Conservation (phyloP, 2,888 invertebrate genomes). For the Megaustenia siamemsis region DNA sequence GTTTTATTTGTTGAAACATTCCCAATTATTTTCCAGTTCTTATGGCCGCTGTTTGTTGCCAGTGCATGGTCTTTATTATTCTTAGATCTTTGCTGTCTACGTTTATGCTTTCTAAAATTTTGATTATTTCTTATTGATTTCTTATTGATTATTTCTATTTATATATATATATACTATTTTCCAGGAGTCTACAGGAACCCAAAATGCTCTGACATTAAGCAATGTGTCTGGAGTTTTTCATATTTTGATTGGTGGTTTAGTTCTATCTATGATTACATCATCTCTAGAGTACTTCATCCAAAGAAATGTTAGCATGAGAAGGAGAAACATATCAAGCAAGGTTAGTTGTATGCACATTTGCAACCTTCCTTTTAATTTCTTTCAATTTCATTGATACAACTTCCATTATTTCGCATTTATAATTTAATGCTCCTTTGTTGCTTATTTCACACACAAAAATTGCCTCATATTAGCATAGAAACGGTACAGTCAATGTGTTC, state of each 20-base stretch:
- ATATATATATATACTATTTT: background rate
- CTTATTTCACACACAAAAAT: background rate
- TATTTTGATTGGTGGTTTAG: slow-evolving; percentile 95
- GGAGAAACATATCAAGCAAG: slow-evolving; percentile 3
- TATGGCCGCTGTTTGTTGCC: too few relatives aligned
- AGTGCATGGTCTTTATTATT: too few relatives aligned
- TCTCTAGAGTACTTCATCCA: slow-evolving; percentile 92
- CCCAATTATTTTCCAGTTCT: too few relatives aligned
- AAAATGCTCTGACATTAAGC: slow-evolving; percentile 88
- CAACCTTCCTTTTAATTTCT: too few relatives aligned
- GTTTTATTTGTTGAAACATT: too few relatives aligned
- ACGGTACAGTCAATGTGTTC: background rate
- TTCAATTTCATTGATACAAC: background rate
- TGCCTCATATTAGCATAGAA: too few relatives aligned
- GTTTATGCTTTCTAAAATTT: too few relatives aligned
- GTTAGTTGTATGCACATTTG: too few relatives aligned
- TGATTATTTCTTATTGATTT: too few relatives aligned
- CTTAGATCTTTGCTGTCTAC: too few relatives aligned
- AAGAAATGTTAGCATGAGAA: slow-evolving; percentile 51
- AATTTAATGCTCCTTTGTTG: background rate
- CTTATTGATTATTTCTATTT: too few relatives aligned
- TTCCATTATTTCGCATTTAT: background rate
- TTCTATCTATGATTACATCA: slow-evolving; percentile 93
- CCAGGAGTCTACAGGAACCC: slow-evolving; percentile 58
- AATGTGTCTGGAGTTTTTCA: slow-evolving; percentile 99